Evolutionary conservation across 2,888 invertebrate genomes (phyloP), one percentile per base, ranked within the genome.

Genomic region (Epicampocera succincta): DNA sequence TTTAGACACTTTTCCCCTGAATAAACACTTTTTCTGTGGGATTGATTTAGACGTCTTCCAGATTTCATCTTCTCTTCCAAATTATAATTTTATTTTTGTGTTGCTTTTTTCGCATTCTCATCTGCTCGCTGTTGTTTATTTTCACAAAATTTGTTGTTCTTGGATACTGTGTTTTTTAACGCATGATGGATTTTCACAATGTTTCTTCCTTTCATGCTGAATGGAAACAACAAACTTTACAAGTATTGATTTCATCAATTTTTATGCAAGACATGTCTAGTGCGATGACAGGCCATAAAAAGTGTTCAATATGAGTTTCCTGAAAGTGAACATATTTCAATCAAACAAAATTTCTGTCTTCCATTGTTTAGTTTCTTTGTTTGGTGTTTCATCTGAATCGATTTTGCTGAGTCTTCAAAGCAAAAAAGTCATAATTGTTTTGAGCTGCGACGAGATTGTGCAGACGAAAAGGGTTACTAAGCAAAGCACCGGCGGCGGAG

Each of bases 211-310:
- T 71, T 78, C 33, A 25, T 61, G 65, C 69, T 68, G 72, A 81
- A n/a, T 68, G 76, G 63, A 82, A 78, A 83, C 60, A 74, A 75
- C 58, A 76, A 82, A 56, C 54, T 72, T 66, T 71, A 69, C 74
- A 83, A 83, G 83, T 83, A 76, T 84, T 83, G 80, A 81, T 84
- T 84, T 81, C 81, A 84, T 84, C 74, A 81, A 83, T 83, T 80
- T 81, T 56, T 71, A 75, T 78, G 74, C 78, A 82, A 78, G 78
- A 82, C 78, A 72, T 78, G 82, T 78, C 65, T 46, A n/a, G 56
- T 13, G 65, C 52, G 74, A 78, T 74, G 69, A 77, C 65, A 74
- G 65, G 52, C 58, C 63, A 74, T 77, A 77, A 74, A 74, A 71
- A 56, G 56, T 69, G 54, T 75, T 74, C 52, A 25, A 50, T 52